Conservation (phyloP, 2,797 vertebrate genomes). For the Rachycentron canadum region DNA sequence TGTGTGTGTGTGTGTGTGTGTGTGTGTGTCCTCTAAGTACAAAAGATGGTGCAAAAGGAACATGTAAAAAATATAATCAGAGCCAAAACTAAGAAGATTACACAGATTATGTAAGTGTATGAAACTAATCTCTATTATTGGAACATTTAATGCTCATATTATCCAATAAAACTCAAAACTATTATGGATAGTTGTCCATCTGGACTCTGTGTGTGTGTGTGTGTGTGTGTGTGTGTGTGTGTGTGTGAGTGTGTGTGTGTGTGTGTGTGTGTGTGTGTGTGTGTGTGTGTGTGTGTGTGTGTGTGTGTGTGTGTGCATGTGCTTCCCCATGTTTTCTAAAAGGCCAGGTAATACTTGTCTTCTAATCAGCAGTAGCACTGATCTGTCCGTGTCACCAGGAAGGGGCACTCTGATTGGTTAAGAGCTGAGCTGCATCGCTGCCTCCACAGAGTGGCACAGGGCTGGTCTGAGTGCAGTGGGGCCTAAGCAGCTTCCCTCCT, state of each 20-base stretch:
- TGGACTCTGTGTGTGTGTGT: conserved; percentile 24
- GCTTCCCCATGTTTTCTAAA: conserved; percentile 33
- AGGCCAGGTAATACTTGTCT: conserved; percentile 47
- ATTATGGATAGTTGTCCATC: conserved; percentile 36
- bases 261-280: no score
- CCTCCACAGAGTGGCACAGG: conserved; percentile 25
- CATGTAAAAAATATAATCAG: conserved; percentile 37
- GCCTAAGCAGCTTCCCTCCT: conserved; percentile 72
- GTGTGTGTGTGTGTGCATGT: no score
- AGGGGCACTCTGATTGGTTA: conserved; percentile 28
- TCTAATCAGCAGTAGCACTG: conserved; percentile 46
- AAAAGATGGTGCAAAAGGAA: conserved; percentile 7
- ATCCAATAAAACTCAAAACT: conserved; percentile 46
- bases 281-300: no score
- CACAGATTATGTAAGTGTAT: conserved; percentile 61
- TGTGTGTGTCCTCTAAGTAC: not conserved
- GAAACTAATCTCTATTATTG: conserved; percentile 61
- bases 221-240: not conserved
- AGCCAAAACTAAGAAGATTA: conserved; percentile 65
- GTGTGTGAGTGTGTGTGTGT: no score
- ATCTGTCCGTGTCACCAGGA: conserved; percentile 37
- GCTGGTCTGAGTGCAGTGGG: conserved; percentile 31
- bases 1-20: not conserved
- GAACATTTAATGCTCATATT: conserved; percentile 48
- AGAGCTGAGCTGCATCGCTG: conserved; percentile 38